Evolutionary conservation across 2,888 invertebrate species (phyloP), one percentile per base, ranked within the genome.

Genomic region (Strigamia maritima): DNA sequence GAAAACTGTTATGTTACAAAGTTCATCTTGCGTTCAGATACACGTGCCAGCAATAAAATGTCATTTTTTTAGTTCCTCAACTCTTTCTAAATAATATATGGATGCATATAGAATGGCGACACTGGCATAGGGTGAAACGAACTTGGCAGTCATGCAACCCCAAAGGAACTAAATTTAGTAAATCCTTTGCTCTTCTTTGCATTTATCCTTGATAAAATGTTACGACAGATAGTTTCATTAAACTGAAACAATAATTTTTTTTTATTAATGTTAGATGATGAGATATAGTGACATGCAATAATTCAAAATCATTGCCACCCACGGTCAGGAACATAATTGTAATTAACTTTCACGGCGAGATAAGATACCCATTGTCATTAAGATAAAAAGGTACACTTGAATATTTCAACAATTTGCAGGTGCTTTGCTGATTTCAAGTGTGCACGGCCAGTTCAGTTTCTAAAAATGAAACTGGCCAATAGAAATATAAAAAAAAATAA

Each of bases 81-180:
- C 24, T 16, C n/a, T 19, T 54, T 70, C 70, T 70, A 70, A 70
- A 70, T 28, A 70, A 19, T 28, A 28, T 24, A 24, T 19, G 60
- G 24, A 12, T 44, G 44, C 44, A 44, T 54, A 54, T 54, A 54
- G 54, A 54, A 54, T n/a, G 19, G 54, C 19, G 54, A 54, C 54
- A 54, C 54, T 54, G 54, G 19, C 54, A 54, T 19, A n/a, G 70
- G 70, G 70, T 70, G 26, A 70, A 70, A 28, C 28, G 70, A 70
- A 70, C 70, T 70, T 70, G 70, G 70, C 24, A 70, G n/a, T 54
- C 22, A n/a, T 19, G 19, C 54, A 54, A 54, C 54, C 54, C 19
- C 4, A 19, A 19, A 19, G 0, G 10, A 7, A 26, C 26, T 70
- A 70, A 70, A 70, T 70, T 70, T 70, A 70, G 70, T 70, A 4